Percentiles rank a stretch among this genome's conserved stretches.
phyloP scores from a whole-genome alignment of 64 coral and sea anemone genomes.

The Acropora tenuis region DNA sequence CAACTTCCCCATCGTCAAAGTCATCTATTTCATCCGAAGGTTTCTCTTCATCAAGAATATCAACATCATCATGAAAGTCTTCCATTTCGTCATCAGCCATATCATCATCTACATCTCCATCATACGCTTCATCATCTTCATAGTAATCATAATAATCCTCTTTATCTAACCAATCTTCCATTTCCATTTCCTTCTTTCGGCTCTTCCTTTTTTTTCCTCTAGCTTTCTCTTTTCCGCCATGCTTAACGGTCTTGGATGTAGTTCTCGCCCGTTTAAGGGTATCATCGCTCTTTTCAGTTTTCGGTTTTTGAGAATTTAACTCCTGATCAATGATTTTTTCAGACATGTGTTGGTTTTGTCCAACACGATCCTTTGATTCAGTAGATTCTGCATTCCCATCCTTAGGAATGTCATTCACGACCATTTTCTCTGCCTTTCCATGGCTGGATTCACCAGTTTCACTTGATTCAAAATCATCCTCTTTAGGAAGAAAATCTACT shows the following conservation, averaged over 20 bases:
- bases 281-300: not conserved
- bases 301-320: not conserved
- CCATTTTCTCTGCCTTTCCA: not conserved
- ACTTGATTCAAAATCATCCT: not conserved
- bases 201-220: conserved; percentile 32
- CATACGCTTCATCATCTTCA: conserved; percentile 55
- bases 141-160: conserved; percentile 61
- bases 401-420: not conserved
- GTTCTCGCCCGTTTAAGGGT: not conserved
- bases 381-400: not conserved
- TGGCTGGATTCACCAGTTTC: not conserved
- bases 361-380: not conserved
- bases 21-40: conserved; percentile 45
- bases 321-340: not conserved
- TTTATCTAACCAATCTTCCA: conserved; percentile 45
- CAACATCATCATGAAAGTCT: conserved; percentile 24
- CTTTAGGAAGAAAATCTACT: not conserved
- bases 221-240: conserved; percentile 9
- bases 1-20: conserved; percentile 22
- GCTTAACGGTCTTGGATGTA: not conserved
- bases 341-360: not conserved
- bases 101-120: conserved; percentile 60
- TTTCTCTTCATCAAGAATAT: conserved; percentile 33
- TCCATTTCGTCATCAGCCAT: conserved; percentile 42
- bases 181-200: conserved; percentile 33